Conservation (phyloP, 2,888 invertebrate species). For the Dryobota labecula region DNA sequence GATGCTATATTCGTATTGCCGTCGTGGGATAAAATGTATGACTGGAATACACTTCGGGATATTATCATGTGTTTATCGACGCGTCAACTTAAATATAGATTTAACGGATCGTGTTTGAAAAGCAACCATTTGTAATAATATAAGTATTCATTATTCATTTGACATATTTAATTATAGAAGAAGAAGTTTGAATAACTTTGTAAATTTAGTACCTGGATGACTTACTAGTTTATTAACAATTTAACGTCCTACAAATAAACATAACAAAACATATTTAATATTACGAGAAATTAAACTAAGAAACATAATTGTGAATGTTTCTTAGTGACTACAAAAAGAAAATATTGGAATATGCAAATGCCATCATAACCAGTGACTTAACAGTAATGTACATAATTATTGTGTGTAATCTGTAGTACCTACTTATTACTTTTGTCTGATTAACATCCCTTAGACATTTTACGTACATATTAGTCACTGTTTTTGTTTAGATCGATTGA, state of each 20-base stretch:
- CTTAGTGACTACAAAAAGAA: background rate
- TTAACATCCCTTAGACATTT: background rate
- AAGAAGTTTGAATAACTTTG: background rate
- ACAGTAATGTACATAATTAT: background rate
- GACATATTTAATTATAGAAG: background rate
- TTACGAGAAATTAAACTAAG: background rate
- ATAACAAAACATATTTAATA: background rate
- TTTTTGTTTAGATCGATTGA: slow-evolving; percentile 28
- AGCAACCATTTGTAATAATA: background rate
- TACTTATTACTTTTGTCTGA: background rate
- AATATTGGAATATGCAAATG: background rate
- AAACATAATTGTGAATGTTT: background rate
- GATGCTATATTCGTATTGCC: slow-evolving; percentile 22
- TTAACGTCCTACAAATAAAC: background rate
- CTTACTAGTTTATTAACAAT: too few relatives aligned
- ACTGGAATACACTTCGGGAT: slow-evolving; percentile 16
- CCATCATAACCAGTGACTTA: background rate
- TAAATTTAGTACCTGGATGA: background rate
- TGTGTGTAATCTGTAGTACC: background rate
- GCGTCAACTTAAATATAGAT: background rate
- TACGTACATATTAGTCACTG: background rate
- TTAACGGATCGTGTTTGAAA: background rate
- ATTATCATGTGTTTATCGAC: background rate
- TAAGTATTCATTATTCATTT: background rate
- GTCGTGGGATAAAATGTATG: slow-evolving; percentile 17